Percentiles rank a stretch among this genome's conserved stretches.
Conservation (phyloP, 2,888 invertebrate species). For the Choristoneura rosaceana region DNA sequence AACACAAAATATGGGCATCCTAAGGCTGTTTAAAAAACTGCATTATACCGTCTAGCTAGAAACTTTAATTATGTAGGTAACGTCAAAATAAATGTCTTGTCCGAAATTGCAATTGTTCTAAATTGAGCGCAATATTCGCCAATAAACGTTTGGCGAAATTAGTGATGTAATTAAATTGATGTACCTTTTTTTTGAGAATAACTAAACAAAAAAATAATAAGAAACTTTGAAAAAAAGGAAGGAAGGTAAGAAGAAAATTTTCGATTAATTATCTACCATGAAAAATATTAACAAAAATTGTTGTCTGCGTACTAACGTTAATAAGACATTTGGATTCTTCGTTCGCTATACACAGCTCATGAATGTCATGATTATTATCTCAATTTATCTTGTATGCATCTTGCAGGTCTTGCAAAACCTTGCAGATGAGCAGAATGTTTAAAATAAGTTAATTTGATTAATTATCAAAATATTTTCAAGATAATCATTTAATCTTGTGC, state of each 20-base stretch:
- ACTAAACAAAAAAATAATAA: too few species aligned
- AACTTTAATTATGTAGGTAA: too few species aligned
- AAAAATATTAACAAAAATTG: background rate
- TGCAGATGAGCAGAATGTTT: slow-evolving; percentile 19
- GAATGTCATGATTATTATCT: slow-evolving; percentile 15
- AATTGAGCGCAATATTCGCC: too few species aligned
- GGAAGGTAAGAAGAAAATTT: background rate
- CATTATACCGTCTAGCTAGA: too few species aligned
- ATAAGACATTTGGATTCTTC: slow-evolving; percentile 17
- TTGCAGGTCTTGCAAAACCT: slow-evolving; percentile 21
- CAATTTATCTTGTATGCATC: slow-evolving; percentile 5
- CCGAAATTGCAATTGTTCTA: too few species aligned
- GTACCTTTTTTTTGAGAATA: too few species aligned
- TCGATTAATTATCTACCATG: background rate
- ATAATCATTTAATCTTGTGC: too few species aligned
- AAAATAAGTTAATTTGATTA: slow-evolving; percentile 11
- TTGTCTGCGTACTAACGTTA: slow-evolving; percentile 1
- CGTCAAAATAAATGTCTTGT: background rate
- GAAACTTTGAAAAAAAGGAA: background rate
- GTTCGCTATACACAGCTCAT: slow-evolving; percentile 2
- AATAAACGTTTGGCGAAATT: too few species aligned
- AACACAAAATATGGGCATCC: too few species aligned
- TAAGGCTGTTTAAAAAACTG: too few species aligned
- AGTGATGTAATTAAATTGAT: too few species aligned
- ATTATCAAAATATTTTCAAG: background rate